Percentiles rank a stretch among this genome's conserved stretches.
Evolutionary conservation across 2,113 vertebrate genomes (phyloP).

Genomic region (Mormyrus iriodes): DNA sequence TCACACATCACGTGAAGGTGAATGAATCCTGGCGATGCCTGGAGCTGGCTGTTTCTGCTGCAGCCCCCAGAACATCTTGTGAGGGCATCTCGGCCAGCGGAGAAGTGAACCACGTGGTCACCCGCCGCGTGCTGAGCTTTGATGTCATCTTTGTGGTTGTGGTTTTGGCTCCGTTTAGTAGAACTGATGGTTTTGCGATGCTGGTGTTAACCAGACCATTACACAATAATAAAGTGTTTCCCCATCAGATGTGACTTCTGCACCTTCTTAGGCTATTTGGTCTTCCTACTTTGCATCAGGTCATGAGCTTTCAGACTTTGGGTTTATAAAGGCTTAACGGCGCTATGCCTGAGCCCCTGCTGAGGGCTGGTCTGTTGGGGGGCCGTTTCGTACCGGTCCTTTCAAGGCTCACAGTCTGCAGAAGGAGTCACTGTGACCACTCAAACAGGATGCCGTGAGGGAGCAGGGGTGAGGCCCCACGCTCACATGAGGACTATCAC

Average conservation of each 20-base stretch:
- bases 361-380: background rate
- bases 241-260: background rate
- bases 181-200: background rate
- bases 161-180: background rate
- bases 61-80: background rate
- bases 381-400: background rate
- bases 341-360: background rate
- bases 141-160: background rate
- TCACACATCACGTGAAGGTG: background rate
- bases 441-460: background rate
- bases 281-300: background rate
- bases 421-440: background rate
- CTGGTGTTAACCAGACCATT: background rate
- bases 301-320: background rate
- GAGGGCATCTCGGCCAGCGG: background rate
- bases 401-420: background rate
- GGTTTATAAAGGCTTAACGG: background rate
- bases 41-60: background rate
- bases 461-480: background rate
- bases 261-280: background rate
- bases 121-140: background rate
- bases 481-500: background rate
- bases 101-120: background rate
- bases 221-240: background rate
- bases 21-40: background rate